Evolutionary conservation across 2,797 vertebrate genomes (phyloP).

Genomic region (Smutsia gigantea): DNA sequence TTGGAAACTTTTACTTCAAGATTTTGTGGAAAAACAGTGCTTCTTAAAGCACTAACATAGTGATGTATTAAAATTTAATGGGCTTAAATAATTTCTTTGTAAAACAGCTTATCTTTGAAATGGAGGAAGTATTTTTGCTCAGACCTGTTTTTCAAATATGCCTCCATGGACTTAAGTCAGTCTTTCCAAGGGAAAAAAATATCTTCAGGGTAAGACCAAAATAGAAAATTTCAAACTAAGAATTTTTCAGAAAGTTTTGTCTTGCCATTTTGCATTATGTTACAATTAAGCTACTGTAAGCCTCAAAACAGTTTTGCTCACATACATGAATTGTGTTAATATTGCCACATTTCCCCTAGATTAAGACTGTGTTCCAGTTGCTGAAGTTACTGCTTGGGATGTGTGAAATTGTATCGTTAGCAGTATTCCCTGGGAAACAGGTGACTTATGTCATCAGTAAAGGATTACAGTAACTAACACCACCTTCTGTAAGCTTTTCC

Average conservation of each 20-base stretch:
- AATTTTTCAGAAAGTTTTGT: neutral
- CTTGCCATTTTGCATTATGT: neutral
- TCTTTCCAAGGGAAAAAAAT: neutral
- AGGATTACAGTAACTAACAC: neutral
- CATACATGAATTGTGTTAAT: neutral
- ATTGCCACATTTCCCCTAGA: neutral
- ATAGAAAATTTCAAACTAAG: constrained; percentile 16
- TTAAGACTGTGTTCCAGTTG: neutral
- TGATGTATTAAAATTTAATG: neutral
- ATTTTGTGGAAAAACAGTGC: neutral
- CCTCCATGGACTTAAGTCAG: neutral
- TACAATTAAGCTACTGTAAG: neutral
- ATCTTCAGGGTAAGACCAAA: neutral
- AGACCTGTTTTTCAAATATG: neutral
- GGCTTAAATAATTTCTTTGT: neutral
- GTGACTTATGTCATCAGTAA: neutral
- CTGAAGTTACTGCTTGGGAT: neutral
- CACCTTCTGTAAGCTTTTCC: neutral
- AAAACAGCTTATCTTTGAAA: neutral
- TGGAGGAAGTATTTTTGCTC: neutral
- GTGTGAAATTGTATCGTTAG: neutral
- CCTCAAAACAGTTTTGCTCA: neutral
- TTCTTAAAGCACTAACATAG: neutral
- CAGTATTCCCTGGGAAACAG: neutral
- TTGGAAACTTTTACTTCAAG: neutral